Evolutionary conservation across 2,797 vertebrate species (phyloP).

Genomic region (Danio tinwini): DNA sequence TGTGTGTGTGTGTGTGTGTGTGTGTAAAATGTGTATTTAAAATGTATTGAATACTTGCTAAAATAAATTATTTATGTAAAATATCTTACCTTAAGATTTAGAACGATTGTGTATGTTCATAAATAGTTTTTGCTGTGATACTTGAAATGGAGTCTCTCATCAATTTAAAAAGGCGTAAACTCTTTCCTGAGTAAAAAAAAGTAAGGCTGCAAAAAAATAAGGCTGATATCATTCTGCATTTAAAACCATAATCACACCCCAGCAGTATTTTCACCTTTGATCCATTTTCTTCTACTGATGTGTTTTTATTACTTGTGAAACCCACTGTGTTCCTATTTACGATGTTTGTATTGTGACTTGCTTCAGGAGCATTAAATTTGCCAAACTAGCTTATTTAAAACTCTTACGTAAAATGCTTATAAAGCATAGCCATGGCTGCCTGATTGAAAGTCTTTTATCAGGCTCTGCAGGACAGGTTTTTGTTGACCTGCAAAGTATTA

Average conservation of each 20-base stretch:
- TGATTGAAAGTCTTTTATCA: constrained; percentile 27
- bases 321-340: not conserved
- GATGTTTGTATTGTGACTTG: not conserved
- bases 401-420: constrained; percentile 42
- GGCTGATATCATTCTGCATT: not conserved
- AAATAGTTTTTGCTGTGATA: too few species aligned
- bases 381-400: constrained; percentile 13
- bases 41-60: too few species aligned
- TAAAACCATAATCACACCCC: constrained; percentile 32
- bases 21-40: too few species aligned
- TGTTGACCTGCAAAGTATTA: constrained; percentile 9
- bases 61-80: too few species aligned
- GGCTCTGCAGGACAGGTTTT: not conserved
- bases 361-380: constrained; percentile 22
- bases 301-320: constrained; percentile 4
- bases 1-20: too few species aligned
- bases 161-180: too few species aligned
- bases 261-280: constrained; percentile 3
- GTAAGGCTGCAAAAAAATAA: too few species aligned
- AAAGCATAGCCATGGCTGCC: constrained; percentile 14
- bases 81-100: too few species aligned
- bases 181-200: too few species aligned
- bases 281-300: constrained; percentile 1
- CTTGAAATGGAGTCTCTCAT: too few species aligned
- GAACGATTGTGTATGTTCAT: too few species aligned